phyloP scores from a whole-genome alignment of 2,888 invertebrate genomes.

The Pristionchus mayeri region DNA sequence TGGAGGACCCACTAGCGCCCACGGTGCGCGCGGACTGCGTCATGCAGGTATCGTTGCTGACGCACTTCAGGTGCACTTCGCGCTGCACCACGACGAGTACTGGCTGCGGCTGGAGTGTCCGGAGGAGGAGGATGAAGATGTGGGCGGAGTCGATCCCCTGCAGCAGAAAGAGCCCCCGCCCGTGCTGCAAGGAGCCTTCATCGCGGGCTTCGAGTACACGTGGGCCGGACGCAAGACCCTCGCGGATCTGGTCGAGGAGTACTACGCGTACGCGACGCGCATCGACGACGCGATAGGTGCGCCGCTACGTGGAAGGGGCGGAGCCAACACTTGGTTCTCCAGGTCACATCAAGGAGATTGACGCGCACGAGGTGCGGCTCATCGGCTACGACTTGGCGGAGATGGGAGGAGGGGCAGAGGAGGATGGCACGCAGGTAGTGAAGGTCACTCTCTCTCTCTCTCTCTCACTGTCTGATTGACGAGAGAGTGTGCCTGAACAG shows the following conservation, averaged over 20 bases:
- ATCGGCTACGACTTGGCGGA: conserved; percentile 38
- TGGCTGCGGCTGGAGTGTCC: conserved; percentile 5
- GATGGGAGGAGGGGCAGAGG: not conserved
- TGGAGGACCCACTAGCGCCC: conserved; percentile 35
- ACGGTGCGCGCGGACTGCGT: not conserved
- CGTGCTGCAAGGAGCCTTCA: conserved; percentile 12
- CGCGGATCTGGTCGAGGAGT: conserved; percentile 28
- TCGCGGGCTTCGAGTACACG: conserved; percentile 42
- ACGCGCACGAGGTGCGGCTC: conserved; percentile 11
- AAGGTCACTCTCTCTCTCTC: no score
- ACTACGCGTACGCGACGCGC: not conserved
- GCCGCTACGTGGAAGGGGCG: not conserved
- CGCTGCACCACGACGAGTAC: conserved; percentile 1
- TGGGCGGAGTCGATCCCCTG: no score
- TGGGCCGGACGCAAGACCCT: not conserved
- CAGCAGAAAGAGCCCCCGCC: no score
- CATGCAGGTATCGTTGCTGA: not conserved
- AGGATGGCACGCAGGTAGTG: no score
- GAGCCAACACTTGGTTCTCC: not conserved
- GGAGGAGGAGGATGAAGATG: conserved; percentile 2
- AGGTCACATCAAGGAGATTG: conserved; percentile 40
- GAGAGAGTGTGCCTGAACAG: not conserved
- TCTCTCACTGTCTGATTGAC: not conserved
- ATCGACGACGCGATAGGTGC: conserved; percentile 24
- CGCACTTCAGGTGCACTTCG: conserved; percentile 31